These are phyloP conservation scores for Pristionchus maxplancki DNA, from an alignment of 2,888 invertebrate genomes.

Conservation along the genomic window DNA sequence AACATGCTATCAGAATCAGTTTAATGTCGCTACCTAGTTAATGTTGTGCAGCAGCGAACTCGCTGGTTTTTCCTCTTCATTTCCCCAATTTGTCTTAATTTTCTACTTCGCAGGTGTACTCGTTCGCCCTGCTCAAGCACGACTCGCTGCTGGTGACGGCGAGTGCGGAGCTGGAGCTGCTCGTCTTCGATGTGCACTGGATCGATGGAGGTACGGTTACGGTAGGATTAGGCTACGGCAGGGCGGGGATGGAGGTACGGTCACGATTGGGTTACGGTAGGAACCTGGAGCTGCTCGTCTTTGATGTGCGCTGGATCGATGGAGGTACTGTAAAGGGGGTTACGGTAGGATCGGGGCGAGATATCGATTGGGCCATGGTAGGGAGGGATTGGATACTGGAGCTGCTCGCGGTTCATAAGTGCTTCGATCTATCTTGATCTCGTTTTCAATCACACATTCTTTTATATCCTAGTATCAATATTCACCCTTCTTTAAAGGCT, in stretches of 20 bases:
- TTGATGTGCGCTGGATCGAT: constrained; percentile 81
- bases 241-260: background rate
- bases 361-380: constrained; percentile 79
- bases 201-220: constrained; percentile 77
- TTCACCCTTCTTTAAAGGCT: no score
- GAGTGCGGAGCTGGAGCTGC: constrained; percentile 88
- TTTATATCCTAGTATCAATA: no score
- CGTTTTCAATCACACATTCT: no score
- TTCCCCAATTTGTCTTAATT: background rate
- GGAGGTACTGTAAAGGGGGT: background rate
- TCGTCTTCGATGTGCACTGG: constrained; percentile 84
- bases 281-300: constrained; percentile 89
- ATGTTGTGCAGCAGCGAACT: background rate
- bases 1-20: background rate
- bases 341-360: background rate
- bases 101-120: constrained; percentile 84
- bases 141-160: constrained; percentile 91
- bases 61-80: background rate
- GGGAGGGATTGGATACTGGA: constrained; percentile 88
- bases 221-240: background rate
- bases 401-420: constrained; percentile 85
- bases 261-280: constrained; percentile 80
- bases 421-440: no score
- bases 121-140: constrained; percentile 86
- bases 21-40: background rate